These are phyloP conservation scores for Varecia variegata DNA, from an alignment of 2,797 vertebrate genomes.

Conservation along the genomic window DNA sequence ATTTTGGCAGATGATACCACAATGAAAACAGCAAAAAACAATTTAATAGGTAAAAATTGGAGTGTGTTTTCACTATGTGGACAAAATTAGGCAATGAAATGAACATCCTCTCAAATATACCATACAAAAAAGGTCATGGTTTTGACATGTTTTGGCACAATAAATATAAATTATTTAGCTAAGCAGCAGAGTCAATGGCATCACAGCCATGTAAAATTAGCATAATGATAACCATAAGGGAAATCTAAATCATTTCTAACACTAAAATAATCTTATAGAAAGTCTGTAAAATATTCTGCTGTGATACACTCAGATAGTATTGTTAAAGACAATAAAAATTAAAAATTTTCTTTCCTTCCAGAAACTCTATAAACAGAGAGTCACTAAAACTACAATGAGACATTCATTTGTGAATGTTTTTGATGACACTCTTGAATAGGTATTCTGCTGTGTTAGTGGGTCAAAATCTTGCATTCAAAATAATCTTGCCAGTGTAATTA, in stretches of 20 bases:
- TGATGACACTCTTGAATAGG: neutral
- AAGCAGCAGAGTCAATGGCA: slow-evolving; percentile 31
- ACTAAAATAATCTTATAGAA: slow-evolving; percentile 39
- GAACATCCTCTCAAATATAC: slow-evolving; percentile 32
- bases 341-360: slow-evolving; percentile 5
- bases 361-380: slow-evolving; percentile 22
- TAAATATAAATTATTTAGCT: slow-evolving; percentile 52
- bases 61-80: slow-evolving; percentile 21
- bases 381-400: slow-evolving; percentile 29
- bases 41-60: slow-evolving; percentile 14
- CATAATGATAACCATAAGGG: slow-evolving; percentile 27
- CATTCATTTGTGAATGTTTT: slow-evolving; percentile 36
- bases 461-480: slow-evolving; percentile 56
- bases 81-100: neutral
- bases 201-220: slow-evolving; percentile 8
- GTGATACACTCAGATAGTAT: slow-evolving; percentile 10
- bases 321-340: neutral
- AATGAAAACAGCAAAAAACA: neutral
- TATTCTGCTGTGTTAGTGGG: neutral
- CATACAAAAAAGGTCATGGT: slow-evolving; percentile 2
- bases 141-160: slow-evolving; percentile 63
- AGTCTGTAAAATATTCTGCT: slow-evolving; percentile 45
- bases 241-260: slow-evolving; percentile 47
- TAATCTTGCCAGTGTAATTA: slow-evolving; percentile 43
- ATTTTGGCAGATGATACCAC: neutral